Evolutionary conservation across 2,888 invertebrate genomes (phyloP), one percentile per base, ranked within the genome.

Genomic region (Cecidostiba fungosa): DNA sequence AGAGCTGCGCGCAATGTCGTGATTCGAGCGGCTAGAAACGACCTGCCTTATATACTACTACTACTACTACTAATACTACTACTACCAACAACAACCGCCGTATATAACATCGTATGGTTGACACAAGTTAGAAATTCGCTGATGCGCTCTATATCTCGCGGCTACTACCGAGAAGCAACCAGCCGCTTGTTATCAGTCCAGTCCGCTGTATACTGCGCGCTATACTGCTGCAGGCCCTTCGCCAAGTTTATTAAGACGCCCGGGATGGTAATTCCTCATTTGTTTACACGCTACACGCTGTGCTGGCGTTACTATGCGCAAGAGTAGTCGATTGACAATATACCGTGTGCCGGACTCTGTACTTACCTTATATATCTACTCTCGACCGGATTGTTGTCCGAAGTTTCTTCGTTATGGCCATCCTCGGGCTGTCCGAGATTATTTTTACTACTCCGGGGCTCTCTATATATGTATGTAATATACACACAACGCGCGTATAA

Each of bases 101-200:
- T 77, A 69, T 66, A 73, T 69, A 72, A 50, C 23, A 69, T 90
- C 88, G 89, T 89, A 92, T 93, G 93, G 91, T 91, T 90, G 93
- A 93, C 93, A 93, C 93, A 93, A 93, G 93, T 93, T 92, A 91
- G 92, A 92, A 92, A 92, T 91, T 89, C 87, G 87, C 88, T 36
- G 76, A 36, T 32, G 62, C 74, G 70, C 62, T 23, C 26, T 26
- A 59, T n/a, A 47, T 23, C 23, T 32, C 47, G n/a, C 66, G 39
- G 14, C 32, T 26, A 26, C 47, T 29, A 10, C 5, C 1, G 32
- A 3, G 43, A 43, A 43, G 43, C 43, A 10, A 6, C 6, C 32
- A 32, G 43, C 43, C 54, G 26, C 66, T 66, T 66, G 66, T 66
- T 66, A 66, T 66, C 66, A 66, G 66, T 66, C 66, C 66, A 4